Evolutionary conservation across 2,888 invertebrate genomes (phyloP), one percentile per base, ranked within the genome.

Genomic region (Melieria crassipennis): DNA sequence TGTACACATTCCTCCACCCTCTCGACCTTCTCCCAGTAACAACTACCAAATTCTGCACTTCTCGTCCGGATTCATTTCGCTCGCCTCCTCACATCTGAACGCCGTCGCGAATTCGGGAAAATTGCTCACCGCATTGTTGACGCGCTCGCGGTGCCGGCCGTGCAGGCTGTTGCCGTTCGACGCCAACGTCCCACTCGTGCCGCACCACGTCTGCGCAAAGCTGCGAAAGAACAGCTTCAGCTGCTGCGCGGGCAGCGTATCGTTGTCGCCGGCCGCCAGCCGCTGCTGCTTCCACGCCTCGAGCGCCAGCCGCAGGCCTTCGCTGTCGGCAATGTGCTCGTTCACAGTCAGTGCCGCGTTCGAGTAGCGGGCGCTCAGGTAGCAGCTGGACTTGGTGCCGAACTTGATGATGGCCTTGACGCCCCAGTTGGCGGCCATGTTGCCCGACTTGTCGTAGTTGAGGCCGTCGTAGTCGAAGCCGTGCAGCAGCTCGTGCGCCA

Each of bases 401-500:
- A 82, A 86, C 16, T 81, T 76, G 5, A 85, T 83, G 16, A 85
- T 83, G 47, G 81, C 74, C 47, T 82, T 78, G 0, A 80, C 70
- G 1, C 81, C 78, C 84, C 84, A 84, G 11, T 76, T 77, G 9
- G 75, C 78, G n/a, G 77, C 78, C 42, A 80, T 69, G 55, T 78
- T 81, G 0, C 85, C 86, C 1, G 63, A 30, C 4, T 80, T 79
- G 66, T 85, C 85, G 58, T 85, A 85, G 67, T 84, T 82, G 7
- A 84, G 76, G 47, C 86, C 85, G 65, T 85, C 84, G 58, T 83
- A 86, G 70, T 85, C 85, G 60, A 86, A 83, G 57, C 83, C 85
- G 61, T 85, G 85, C 56, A 84, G 58, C 55, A 85, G 73, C 73
- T 85, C 85, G 71, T 85, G 86, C 1, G 80, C 84, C 13, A 85